phyloP scores from a whole-genome alignment of 2,113 vertebrate species.

The Eulemur rufifrons region DNA sequence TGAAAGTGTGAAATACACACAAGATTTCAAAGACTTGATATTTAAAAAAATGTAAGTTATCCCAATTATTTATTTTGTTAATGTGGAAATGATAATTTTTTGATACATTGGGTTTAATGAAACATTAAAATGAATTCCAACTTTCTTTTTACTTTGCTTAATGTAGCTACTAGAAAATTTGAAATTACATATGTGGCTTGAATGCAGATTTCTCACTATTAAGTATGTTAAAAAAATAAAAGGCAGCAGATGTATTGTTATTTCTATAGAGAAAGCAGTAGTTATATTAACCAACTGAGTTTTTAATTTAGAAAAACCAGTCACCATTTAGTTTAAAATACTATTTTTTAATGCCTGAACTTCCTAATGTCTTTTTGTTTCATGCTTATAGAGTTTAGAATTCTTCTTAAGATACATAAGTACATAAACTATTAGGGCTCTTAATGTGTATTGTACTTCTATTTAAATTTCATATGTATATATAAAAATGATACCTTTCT shows the following conservation, averaged over 20 bases:
- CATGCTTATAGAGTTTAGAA: constrained; percentile 27
- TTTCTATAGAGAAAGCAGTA: constrained; percentile 32
- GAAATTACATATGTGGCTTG: constrained; percentile 17
- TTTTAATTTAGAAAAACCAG: not conserved
- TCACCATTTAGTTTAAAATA: not conserved
- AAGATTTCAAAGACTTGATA: constrained; percentile 37
- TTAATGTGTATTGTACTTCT: constrained; percentile 50
- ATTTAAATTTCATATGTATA: not conserved
- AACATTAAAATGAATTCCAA: constrained; percentile 5
- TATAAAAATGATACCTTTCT: not conserved
- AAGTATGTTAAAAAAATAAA: not conserved
- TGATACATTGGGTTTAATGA: not conserved
- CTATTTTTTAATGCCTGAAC: constrained; percentile 2
- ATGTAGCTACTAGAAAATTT: constrained; percentile 29
- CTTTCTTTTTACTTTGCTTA: constrained; percentile 12
- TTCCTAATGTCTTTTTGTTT: constrained; percentile 6
- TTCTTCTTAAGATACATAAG: not conserved
- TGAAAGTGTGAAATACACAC: constrained; percentile 21
- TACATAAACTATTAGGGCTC: not conserved
- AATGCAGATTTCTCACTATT: too few species aligned
- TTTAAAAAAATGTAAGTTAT: not conserved
- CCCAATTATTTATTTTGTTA: constrained; percentile 37
- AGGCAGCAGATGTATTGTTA: not conserved
- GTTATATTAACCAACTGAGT: not conserved
- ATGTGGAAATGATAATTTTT: constrained; percentile 41